Evolutionary conservation across 2,888 invertebrate genomes (phyloP), one percentile per base, ranked within the genome.

Genomic region (Microctonus hyperodae): DNA sequence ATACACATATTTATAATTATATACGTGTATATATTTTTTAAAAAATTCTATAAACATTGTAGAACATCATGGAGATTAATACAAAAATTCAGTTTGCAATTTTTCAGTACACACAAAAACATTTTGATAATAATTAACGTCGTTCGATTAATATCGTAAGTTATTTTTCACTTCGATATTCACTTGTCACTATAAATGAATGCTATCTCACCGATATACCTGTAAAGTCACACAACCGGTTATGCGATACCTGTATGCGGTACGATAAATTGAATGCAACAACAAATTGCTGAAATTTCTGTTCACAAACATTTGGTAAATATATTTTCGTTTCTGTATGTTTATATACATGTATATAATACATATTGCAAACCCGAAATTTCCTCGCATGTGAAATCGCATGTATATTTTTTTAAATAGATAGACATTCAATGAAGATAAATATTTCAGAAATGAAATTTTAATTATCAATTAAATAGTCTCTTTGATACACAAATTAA

Each of bases 181-280:
- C n/a, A 20, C 10, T 22, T 37, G 23, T 59, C n/a, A 28, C 23
- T 44, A 22, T 37, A 9, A 28, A 3, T 28, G 7, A n/a, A n/a
- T n/a, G 35, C 31, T 37, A 25, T 23, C 16, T n/a, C 6, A 51
- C 13, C 16, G 13, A 22, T 5, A 11, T 25, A 20, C 44, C 44
- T 44, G 44, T n/a, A n/a, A 16, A 35, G 13, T 23, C 16, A 48
- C 16, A 16, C 28, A 44, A 22, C 59, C 59, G 59, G 53, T 51
- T 48, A 35, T 10, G 51, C 22, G 35, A 11, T 13, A 51, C 25
- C 11, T 23, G 23, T 20, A 33, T 25, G 50, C 37, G 35, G n/a
- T n/a, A 9, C 35, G 50, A 57, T 23, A 51, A 35, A 68, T 55
- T 11, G 40, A 64, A 55, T 60, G 60, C 60, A 58, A 61, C 64